Base-by-base conservation (phyloP, 2,888 invertebrate species). In the Amblyjoppa proteus region DNA sequence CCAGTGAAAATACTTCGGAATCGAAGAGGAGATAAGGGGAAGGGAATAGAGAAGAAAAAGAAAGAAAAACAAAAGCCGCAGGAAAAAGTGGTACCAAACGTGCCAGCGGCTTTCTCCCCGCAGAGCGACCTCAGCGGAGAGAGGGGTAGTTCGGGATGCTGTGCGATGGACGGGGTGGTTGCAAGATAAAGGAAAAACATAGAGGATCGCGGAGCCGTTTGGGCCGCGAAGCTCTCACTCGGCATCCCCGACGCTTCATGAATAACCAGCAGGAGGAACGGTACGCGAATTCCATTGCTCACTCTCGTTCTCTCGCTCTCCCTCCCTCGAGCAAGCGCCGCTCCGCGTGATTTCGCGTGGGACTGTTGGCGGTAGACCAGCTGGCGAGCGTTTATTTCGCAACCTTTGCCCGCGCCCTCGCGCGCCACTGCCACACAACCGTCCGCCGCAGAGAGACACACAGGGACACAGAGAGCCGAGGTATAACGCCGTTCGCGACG, bases 301-400 rank as follows among this genome's bases (percentile, higher is more conserved):
- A 70, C 25, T 61, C 28, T 41, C 71, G 66, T n/a, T 81, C n/a
- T 76, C 38, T 20, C 49, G 49, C 53, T 84, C 45, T 49, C 45
- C 3, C 4, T 13, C 45, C 16, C 81, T 68, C 73, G 89, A 4
- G 45, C 13, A 16, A 88, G 88, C 89, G 87, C 89, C 88, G 89
- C 90, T 90, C 89, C 91, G 90, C 92, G 93, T 93, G 93, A 93
- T 93, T 93, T 93, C 92, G 92, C 93, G 92, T 91, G 92, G 91
- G 91, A 92, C 92, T 93, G 91, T 93, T 93, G 93, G 93, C 93
- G 93, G 92, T 92, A 90, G 91, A 93, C 93, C 93, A 93, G 92
- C 91, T 92, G 93, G 91, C 91, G 92, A 91, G 91, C 92, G 92
- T 93, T 93, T 93, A 92, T 92, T 93, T 93, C 91, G 92, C 91